Evolutionary conservation across 2,888 invertebrate species (phyloP), one percentile per base, ranked within the genome.

Genomic region (Stenodera caucasica): DNA sequence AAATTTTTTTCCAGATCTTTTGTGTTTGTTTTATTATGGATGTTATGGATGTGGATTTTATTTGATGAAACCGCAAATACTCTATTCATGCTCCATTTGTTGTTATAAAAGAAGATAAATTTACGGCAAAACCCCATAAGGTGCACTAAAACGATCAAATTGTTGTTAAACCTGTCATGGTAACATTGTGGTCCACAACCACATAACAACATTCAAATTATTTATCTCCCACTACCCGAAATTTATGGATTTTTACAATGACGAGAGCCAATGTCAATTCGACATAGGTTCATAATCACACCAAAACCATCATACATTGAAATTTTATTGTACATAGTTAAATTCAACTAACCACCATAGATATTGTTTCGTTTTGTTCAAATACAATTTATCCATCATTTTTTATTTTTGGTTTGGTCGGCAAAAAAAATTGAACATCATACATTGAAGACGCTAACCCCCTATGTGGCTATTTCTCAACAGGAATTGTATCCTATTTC

Each of bases 401-500:
- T n/a, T n/a, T n/a, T n/a, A n/a, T n/a, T n/a, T n/a, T n/a, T n/a
- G n/a, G n/a, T n/a, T n/a, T n/a, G n/a, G n/a, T n/a, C n/a, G n/a
- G n/a, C n/a, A n/a, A n/a, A n/a, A n/a, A n/a, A n/a, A n/a, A n/a
- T n/a, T n/a, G n/a, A n/a, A n/a, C n/a, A n/a, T n/a, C n/a, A n/a
- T n/a, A n/a, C n/a, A n/a, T n/a, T n/a, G 15, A 37, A 15, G 37
- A 15, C 0, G 8, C 7, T 37, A 26, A 2, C 37, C 37, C 37
- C 37, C 37, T 3, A 55, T 52, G 56, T 37, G 58, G 58, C 59
- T 53, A 49, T 55, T 33, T 37, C 49, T 30, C 45, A 45, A 45
- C 45, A 53, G 58, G 55, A 55, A 51, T 55, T 23, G 53, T 49
- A 62, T 62, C 37, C 58, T 59, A 59, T 62, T 58, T 53, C 58